Percentiles rank a stretch among this genome's conserved stretches.
Evolutionary conservation across 2,113 vertebrate genomes (phyloP).

Genomic region (Percopsis transmontana): DNA sequence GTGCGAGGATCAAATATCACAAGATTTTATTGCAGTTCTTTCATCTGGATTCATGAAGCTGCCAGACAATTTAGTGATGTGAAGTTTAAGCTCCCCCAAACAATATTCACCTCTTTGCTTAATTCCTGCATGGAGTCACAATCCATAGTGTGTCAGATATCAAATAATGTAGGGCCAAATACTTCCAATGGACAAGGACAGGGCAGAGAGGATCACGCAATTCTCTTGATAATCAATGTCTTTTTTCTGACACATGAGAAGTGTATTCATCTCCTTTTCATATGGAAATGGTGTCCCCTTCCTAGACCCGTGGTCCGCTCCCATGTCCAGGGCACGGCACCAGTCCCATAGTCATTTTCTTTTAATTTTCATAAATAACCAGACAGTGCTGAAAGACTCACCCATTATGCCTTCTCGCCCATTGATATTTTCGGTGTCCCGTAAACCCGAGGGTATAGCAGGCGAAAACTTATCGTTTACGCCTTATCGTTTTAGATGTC

Average conservation of each 20-base stretch:
- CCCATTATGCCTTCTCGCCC: slow-evolving; percentile 54
- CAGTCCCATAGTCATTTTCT: slow-evolving; percentile 30
- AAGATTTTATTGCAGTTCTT: slow-evolving; percentile 59
- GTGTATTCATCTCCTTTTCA: slow-evolving; percentile 29
- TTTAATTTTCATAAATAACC: slow-evolving; percentile 54
- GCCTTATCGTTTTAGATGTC: slow-evolving; percentile 44
- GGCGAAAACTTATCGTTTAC: slow-evolving; percentile 36
- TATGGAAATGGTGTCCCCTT: slow-evolving; percentile 27
- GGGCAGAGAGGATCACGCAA: background rate
- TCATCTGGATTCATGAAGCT: slow-evolving; percentile 35
- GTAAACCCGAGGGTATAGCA: slow-evolving; percentile 17
- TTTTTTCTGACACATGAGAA: slow-evolving; percentile 45
- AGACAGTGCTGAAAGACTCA: slow-evolving; percentile 68
- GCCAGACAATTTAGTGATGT: slow-evolving; percentile 43
- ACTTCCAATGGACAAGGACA: background rate
- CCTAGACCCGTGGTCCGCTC: slow-evolving; percentile 27
- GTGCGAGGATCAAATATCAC: slow-evolving; percentile 54
- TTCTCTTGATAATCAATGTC: slow-evolving; percentile 2
- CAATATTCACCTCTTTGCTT: slow-evolving; percentile 12
- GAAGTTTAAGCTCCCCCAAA: slow-evolving; percentile 18
- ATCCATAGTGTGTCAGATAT: background rate
- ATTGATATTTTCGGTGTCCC: slow-evolving; percentile 39
- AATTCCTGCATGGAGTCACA: slow-evolving; percentile 2
- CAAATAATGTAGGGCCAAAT: background rate
- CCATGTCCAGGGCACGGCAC: slow-evolving; percentile 26